These are phyloP conservation scores for Ormyrus thymus DNA, from an alignment of 2,888 invertebrate species.

Conservation along the genomic window DNA sequence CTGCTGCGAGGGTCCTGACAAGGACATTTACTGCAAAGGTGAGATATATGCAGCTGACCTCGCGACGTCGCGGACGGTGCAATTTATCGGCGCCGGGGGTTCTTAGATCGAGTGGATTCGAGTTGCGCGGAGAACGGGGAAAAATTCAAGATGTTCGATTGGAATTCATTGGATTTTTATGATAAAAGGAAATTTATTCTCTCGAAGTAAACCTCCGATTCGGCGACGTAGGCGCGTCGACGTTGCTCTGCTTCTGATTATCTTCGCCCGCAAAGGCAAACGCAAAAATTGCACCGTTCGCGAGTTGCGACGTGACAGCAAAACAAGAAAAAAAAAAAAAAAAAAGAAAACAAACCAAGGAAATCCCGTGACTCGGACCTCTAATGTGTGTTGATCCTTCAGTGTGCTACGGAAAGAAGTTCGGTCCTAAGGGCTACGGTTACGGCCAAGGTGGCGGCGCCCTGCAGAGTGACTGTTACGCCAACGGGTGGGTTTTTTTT, in stretches of 20 bases:
- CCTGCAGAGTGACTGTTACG: conserved; percentile 89
- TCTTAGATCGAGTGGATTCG: too few relatives aligned
- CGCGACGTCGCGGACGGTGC: conserved; percentile 19
- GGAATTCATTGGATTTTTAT: too few relatives aligned
- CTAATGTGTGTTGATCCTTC: conserved; percentile 61
- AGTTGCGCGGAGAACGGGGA: too few relatives aligned
- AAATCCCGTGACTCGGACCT: not conserved
- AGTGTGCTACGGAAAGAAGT: conserved; percentile 98
- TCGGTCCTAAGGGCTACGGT: conserved; percentile 98
- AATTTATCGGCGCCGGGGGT: not conserved
- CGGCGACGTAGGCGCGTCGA: too few relatives aligned
- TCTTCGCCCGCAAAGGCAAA: too few relatives aligned
- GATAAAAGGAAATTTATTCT: too few relatives aligned
- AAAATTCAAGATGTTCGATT: too few relatives aligned
- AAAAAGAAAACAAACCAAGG: not conserved
- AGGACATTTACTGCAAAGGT: conserved; percentile 98
- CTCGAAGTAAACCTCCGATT: too few relatives aligned
- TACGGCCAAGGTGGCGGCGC: conserved; percentile 98
- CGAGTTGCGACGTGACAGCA: not conserved
- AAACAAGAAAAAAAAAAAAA: not conserved
- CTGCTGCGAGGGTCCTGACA: conserved; percentile 95
- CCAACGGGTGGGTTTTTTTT: conserved; percentile 83
- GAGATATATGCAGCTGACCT: conserved; percentile 62
- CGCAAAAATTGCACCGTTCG: conserved; percentile 17
- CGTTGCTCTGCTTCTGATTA: too few relatives aligned